Evolutionary conservation across 2,797 vertebrate genomes (phyloP), one percentile per base, ranked within the genome.

Genomic region (Acestrorhynchus altus): DNA sequence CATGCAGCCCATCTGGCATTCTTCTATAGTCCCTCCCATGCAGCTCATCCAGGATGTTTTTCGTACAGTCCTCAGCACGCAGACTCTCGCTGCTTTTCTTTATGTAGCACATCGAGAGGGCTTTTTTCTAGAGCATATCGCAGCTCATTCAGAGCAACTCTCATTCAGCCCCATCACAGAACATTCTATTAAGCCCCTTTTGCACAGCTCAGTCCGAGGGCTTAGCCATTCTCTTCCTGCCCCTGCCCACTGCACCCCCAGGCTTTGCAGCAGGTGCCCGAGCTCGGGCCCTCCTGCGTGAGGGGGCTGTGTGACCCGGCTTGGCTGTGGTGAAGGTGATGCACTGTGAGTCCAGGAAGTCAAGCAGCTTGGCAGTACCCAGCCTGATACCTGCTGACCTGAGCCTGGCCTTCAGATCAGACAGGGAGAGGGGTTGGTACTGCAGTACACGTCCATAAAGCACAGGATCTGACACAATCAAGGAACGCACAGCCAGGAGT

Each of bases 301-400:
- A 24, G 6, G 86, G 44, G 0, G 83, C 82, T 0, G 83, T 0
- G 3, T 85, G 83, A 0, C 95, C 94, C 0, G 88, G 92, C 77
- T 91, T 92, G 0, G 96, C 96, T 0, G 94, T 98, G 72, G 96
- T 99, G 79, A 96, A 95, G 15, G 97, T 99, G 84, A 99, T 92
- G 74, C 97, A 96, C 78, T 96, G 96, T 42, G 95, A 90, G 67
- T 99, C 98, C 70, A 99, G 89, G 78, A 96, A 96, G 87, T 97
- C 93, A 72, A 96, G 83, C 75, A 99, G 93, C 84, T 94, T 96
- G 77, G 92, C 86, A 0, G 92, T 88, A 0, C 94, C 92, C 56
- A 99, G 86, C 8, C 88, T 92, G 84, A 99, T 93, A 57, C 97
- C 98, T 0, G 92, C 93, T 0, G 90, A 90, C 80, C 91, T 96